Base-by-base conservation (phyloP, 2,888 invertebrate species). In the Ochropleura leucogaster region DNA sequence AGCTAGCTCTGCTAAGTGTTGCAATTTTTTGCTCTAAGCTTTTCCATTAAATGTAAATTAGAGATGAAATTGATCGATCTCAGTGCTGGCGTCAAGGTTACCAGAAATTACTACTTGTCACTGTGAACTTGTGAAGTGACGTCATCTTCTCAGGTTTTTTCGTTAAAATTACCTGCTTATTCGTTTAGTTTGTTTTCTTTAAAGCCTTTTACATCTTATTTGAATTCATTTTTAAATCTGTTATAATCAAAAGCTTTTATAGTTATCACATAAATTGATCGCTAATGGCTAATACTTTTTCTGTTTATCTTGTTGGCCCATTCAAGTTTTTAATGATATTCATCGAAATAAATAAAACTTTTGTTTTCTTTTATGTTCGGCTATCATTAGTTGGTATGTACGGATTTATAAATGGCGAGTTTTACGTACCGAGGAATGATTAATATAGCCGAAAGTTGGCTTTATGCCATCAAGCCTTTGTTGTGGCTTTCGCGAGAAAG, bases 401-500 rank as follows among this genome's bases (percentile, higher is more conserved):
- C 86, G 85, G 89, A 90, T 92, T 92, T 93, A 91, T 91, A 91
- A 92, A 92, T 90, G 90, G 89, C 86, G 84, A 88, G 88, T 89
- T 92, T 89, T 90, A 91, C 89, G 90, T 90, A 90, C 89, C 88
- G 85, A 84, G 87, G 90, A 90, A 93, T 95, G 95, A 95, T 95
- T 92, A 92, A 95, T 94, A 90, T 89, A 85, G 79, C 86, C 84
- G 77, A 90, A 90, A 90, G 84, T 94, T 95, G 95, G 95, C 94
- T 82, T 80, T 46, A 76, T 86, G 94, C 95, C 95, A 94, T 90
- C 76, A 81, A 86, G 87, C 89, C 90, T 92, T 93, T 93, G 92
- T 93, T 92, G 92, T 91, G 91, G 92, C 87, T 91, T 90, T 87
- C 74, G 80, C 82, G 85, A 88, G 89, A 90, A 90, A 89, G 80